A percentile compares a stretch with the other conserved stretches of the same genome.
Evolutionary conservation across 2,888 invertebrate species (phyloP).

Genomic region (Ornithoptera priamus): DNA sequence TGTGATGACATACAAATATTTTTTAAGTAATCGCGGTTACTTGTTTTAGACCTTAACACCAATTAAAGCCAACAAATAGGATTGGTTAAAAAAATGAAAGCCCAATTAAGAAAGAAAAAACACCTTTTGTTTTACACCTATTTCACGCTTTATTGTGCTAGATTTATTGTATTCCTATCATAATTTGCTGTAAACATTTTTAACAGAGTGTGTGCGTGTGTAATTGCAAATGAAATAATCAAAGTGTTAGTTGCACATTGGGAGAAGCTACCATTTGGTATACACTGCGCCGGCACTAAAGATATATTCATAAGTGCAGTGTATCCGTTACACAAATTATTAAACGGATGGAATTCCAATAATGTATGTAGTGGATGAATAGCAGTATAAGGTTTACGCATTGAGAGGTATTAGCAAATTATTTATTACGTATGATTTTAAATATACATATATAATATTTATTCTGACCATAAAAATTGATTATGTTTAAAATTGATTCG

Average conservation of each 20-base stretch:
- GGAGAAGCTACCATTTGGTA: not conserved
- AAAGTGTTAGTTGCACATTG: not conserved
- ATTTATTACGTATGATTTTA: conserved; percentile 17
- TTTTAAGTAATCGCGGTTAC: conserved; percentile 1
- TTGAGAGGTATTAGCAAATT: conserved; percentile 9
- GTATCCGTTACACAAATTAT: not conserved
- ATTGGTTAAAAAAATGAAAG: not conserved
- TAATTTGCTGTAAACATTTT: not conserved
- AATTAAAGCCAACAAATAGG: not conserved
- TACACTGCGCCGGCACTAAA: no score
- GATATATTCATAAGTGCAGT: not conserved
- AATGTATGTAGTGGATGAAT: not conserved
- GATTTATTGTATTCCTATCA: not conserved
- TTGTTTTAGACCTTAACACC: not conserved
- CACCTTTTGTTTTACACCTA: not conserved
- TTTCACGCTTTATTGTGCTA: not conserved
- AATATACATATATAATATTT: conserved; percentile 17
- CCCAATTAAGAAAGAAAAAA: not conserved
- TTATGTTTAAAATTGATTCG: conserved; percentile 24
- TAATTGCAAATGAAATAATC: conserved; percentile 1
- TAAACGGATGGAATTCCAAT: not conserved
- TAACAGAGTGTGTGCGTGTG: not conserved
- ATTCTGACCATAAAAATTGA: conserved; percentile 24
- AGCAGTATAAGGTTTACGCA: not conserved
- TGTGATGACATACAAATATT: conserved; percentile 5